Percentiles rank a stretch among this genome's conserved stretches.
Conservation (phyloP, 37 sponge, comb jelly and placozoan genomes). For the Corticium candelabrum region DNA sequence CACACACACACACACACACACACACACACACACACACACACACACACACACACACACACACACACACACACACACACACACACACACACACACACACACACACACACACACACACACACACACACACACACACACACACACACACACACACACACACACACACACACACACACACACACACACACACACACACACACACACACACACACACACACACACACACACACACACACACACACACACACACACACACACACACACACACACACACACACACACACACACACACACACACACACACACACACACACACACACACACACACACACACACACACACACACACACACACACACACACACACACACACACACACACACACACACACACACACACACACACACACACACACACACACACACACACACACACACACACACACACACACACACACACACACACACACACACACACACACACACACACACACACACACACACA, state of each 20-base stretch:
- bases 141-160: constrained; percentile 33
- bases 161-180: constrained; percentile 33
- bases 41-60: constrained; percentile 20
- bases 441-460: constrained; percentile 20
- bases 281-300: constrained; percentile 7
- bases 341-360: constrained; percentile 18
- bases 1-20: not conserved
- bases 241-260: not conserved
- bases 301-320: constrained; percentile 16
- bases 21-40: not conserved
- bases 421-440: constrained; percentile 20
- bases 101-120: constrained; percentile 20
- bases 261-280: not conserved
- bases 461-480: constrained; percentile 22
- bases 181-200: constrained; percentile 29
- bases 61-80: constrained; percentile 20
- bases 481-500: constrained; percentile 37
- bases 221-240: constrained; percentile 16
- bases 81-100: constrained; percentile 20
- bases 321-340: constrained; percentile 23
- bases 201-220: constrained; percentile 20
- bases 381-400: constrained; percentile 20
- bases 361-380: constrained; percentile 20
- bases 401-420: constrained; percentile 20
- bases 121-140: constrained; percentile 23